Conservation (phyloP, 2,888 invertebrate genomes). For the Stratiomys singularior region DNA sequence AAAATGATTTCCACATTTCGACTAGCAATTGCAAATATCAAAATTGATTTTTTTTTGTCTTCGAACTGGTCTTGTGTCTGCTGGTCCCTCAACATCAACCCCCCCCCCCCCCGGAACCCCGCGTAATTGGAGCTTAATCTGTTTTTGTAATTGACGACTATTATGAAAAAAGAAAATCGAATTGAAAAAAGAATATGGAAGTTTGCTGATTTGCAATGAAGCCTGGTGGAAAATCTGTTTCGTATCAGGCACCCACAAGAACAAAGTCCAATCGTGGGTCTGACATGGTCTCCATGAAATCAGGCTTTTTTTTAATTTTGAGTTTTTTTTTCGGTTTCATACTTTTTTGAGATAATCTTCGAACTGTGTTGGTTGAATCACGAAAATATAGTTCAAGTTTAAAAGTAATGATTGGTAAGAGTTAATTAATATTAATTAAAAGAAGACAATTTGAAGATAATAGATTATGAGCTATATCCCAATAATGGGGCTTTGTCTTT, state of each 20-base stretch:
- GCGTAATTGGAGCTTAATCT: no score
- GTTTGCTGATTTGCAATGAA: no score
- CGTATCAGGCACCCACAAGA: slow-evolving; percentile 4
- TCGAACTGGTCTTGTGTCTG: no score
- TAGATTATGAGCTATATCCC: background rate
- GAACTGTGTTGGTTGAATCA: slow-evolving; percentile 4
- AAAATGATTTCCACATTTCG: no score
- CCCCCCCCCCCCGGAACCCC: no score
- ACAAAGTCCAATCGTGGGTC: background rate
- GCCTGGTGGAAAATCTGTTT: background rate
- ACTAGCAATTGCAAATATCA: no score
- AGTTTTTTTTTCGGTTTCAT: background rate
- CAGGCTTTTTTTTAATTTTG: background rate
- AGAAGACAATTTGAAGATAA: background rate
- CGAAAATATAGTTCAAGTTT: slow-evolving; percentile 21
- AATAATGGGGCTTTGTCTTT: background rate
- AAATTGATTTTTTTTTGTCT: no score
- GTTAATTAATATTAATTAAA: background rate
- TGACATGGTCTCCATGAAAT: background rate
- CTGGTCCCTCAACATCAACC: no score
- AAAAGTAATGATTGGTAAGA: background rate
- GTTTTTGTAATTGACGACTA: no score
- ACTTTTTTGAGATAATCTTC: slow-evolving; percentile 17
- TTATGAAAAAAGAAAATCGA: no score
- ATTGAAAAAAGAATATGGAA: no score